Conservation (phyloP, 2,797 vertebrate genomes). For the Gastrophryne carolinensis region DNA sequence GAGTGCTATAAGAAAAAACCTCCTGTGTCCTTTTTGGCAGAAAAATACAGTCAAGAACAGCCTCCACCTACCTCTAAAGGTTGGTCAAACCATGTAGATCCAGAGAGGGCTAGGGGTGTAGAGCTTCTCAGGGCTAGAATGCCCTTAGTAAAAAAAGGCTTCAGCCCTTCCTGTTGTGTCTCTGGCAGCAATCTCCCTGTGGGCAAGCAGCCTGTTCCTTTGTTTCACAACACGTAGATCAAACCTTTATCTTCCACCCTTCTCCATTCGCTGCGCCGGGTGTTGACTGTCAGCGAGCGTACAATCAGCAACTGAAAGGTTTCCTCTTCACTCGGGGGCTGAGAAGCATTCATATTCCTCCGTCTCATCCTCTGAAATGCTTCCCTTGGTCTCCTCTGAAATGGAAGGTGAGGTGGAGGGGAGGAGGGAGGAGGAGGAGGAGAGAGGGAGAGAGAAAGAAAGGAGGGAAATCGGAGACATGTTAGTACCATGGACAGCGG, state of each 20-base stretch:
- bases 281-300: slow-evolving; percentile 46
- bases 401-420: slow-evolving; percentile 31
- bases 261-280: slow-evolving; percentile 55
- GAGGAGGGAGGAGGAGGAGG: slow-evolving; percentile 10
- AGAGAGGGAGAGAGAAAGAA: slow-evolving; percentile 14
- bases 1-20: neutral
- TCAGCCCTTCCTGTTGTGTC: slow-evolving; percentile 24
- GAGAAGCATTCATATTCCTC: slow-evolving; percentile 13
- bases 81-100: slow-evolving; percentile 28
- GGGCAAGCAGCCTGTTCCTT: slow-evolving; percentile 31
- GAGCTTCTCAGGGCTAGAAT: neutral
- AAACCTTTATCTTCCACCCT: slow-evolving; percentile 46
- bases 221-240: slow-evolving; percentile 54
- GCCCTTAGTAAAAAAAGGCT: slow-evolving; percentile 8
- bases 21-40: slow-evolving; percentile 46
- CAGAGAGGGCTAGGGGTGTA: neutral
- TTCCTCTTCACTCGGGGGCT: neutral
- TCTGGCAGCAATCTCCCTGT: slow-evolving; percentile 49
- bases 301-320: slow-evolving; percentile 13
- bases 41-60: slow-evolving; percentile 31
- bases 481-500: slow-evolving; percentile 51
- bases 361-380: slow-evolving; percentile 29
- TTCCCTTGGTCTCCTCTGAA: neutral
- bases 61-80: slow-evolving; percentile 18
- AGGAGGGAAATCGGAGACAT: slow-evolving; percentile 20